phyloP scores from a whole-genome alignment of 2,113 vertebrate genomes.

The Channa maculata region DNA sequence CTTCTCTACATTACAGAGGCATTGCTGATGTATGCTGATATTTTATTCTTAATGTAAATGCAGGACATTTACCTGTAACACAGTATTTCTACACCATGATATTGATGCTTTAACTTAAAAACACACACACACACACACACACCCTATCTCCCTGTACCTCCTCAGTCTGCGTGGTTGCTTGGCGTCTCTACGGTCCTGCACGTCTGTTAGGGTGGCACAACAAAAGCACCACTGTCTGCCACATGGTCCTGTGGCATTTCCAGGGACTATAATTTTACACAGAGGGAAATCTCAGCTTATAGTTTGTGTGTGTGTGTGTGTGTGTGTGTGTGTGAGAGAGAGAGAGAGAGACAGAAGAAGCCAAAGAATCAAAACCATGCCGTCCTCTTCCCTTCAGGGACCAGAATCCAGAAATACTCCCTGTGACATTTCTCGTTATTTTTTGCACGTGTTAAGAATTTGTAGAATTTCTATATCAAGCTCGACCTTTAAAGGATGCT shows the following conservation, averaged over 20 bases:
- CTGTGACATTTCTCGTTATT: constrained; percentile 26
- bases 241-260: constrained; percentile 54
- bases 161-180: neutral
- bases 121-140: neutral
- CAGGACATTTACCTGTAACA: too few species aligned
- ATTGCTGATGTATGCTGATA: too few species aligned
- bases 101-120: too few species aligned
- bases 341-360: neutral
- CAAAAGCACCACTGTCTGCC: constrained; percentile 47
- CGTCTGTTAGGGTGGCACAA: constrained; percentile 38
- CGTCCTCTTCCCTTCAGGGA: neutral
- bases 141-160: neutral
- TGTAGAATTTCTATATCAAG: constrained; percentile 9
- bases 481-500: constrained; percentile 22
- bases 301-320: constrained; percentile 13
- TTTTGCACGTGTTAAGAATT: neutral
- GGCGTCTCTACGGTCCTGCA: constrained; percentile 41
- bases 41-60: too few species aligned
- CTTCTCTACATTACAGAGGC: too few species aligned
- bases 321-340: neutral
- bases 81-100: too few species aligned
- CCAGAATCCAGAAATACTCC: constrained; percentile 49
- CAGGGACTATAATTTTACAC: constrained; percentile 54
- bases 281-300: constrained; percentile 19
- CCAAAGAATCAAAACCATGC: constrained; percentile 34